Evolutionary conservation across 2,113 vertebrate genomes (phyloP).

Genomic region (Scopus umbretta): DNA sequence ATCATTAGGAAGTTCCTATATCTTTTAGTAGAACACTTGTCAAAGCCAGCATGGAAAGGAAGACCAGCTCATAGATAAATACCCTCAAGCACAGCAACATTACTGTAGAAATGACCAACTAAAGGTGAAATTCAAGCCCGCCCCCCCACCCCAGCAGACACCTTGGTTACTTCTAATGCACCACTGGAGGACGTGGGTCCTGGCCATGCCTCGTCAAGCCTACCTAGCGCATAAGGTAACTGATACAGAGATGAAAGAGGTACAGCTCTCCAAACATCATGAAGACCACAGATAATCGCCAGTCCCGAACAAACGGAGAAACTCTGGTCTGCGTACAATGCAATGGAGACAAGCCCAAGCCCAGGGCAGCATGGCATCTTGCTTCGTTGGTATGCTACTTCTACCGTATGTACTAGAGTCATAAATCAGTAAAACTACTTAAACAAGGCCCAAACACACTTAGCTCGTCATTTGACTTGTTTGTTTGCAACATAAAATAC

Average conservation of each 20-base stretch:
- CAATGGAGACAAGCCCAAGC: not conserved
- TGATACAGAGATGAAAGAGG: not conserved
- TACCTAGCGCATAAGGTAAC: not conserved
- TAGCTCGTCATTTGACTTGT: not conserved
- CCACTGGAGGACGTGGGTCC: not conserved
- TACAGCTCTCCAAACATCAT: not conserved
- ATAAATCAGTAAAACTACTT: not conserved
- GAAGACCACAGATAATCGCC: not conserved
- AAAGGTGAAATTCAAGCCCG: not conserved
- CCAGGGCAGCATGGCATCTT: not conserved
- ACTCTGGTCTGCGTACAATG: not conserved
- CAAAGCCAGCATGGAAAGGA: not conserved
- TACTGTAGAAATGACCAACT: not conserved
- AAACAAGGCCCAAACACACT: not conserved
- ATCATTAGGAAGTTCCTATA: not conserved
- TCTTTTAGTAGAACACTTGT: not conserved
- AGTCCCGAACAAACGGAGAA: not conserved
- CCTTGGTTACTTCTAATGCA: not conserved
- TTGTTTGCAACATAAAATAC: not conserved
- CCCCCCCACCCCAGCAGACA: not conserved
- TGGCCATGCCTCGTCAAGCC: not conserved
- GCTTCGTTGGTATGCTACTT: not conserved
- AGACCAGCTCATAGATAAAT: not conserved
- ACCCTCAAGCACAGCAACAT: not conserved
- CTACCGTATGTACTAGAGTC: fast-evolving